Evolutionary conservation across 2,888 invertebrate genomes (phyloP), one percentile per base, ranked within the genome.

Genomic region (Torymus aiolomorphi): DNA sequence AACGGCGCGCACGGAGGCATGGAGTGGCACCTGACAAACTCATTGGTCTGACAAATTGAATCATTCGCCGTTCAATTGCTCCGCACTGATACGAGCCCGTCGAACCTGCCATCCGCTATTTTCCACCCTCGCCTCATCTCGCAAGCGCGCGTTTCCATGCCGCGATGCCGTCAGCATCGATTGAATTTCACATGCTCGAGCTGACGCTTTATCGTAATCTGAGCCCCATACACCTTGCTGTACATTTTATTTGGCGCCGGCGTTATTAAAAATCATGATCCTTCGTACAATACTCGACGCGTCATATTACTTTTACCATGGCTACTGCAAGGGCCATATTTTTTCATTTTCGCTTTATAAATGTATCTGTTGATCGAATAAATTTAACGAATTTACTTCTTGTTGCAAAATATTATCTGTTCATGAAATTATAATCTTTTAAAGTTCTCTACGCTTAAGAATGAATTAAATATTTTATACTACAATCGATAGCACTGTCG

Each of bases 1-100:
- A 62, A 67, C 76, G 61, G 74, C 73, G 77, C 71, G 74, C 66
- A 80, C 74, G 82, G 85, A 86, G 86, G 87, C 88, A 86, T 87
- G 85, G 87, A 89, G 89, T 89, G 88, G 87, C 89, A 90, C 89
- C 90, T 90, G 89, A 89, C 89, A 89, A 89, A 90, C 89, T 88
- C 89, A 89, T 90, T 89, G 89, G 89, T 87, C 90, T 88, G 90
- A 89, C 88, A 89, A 90, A 90, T 90, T 89, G 88, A 90, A 90
- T 90, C 89, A 89, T 89, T 90, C 90, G 88, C 88, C 88, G 89
- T 90, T 90, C 90, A 89, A 90, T 90, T 89, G 89, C 89, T 79
- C 62, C 42, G 76, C 78, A 16, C 78, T 69, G 78, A 80, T 75
- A 80, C 14, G 76, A 63, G 67, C 76, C 72, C 78, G 75, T 83